Conservation (phyloP, 2,113 vertebrate species). For the Globicephala melas region DNA sequence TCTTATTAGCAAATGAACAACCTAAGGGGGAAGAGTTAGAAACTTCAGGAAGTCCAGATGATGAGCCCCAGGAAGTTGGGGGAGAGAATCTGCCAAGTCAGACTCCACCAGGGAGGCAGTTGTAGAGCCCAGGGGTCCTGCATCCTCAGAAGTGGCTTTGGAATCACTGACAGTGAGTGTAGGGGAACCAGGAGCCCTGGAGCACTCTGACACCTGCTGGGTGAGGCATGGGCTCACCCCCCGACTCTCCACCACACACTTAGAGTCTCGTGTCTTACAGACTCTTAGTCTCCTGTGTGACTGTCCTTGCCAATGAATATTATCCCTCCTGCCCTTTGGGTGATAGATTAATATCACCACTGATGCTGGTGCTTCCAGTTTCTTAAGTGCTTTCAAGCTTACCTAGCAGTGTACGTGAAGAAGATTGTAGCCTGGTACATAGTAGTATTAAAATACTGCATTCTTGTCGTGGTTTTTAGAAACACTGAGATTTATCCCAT, state of each 20-base stretch:
- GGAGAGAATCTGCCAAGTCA: neutral
- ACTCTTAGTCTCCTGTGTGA: neutral
- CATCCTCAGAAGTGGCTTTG: neutral
- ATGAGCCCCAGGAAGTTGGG: neutral
- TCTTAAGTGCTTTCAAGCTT: neutral
- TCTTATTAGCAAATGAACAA: neutral
- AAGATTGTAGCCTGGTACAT: neutral
- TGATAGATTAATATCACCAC: neutral
- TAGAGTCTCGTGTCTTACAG: neutral
- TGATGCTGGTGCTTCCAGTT: neutral
- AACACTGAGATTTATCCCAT: neutral
- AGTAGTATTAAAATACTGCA: neutral
- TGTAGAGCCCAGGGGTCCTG: neutral
- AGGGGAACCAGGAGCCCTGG: neutral
- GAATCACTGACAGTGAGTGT: neutral
- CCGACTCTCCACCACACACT: too few relatives aligned
- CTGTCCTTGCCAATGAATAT: neutral
- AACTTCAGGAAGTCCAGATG: neutral
- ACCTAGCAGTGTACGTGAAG: neutral
- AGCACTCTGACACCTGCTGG: neutral
- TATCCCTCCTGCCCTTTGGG: neutral
- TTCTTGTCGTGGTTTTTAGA: neutral
- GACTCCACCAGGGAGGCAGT: neutral
- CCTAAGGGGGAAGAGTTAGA: neutral
- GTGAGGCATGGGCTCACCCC: neutral